A percentile compares a stretch with the other conserved stretches of the same genome.
phyloP scores from a whole-genome alignment of 2,797 vertebrate species.

The Anolis apletophallus region DNA sequence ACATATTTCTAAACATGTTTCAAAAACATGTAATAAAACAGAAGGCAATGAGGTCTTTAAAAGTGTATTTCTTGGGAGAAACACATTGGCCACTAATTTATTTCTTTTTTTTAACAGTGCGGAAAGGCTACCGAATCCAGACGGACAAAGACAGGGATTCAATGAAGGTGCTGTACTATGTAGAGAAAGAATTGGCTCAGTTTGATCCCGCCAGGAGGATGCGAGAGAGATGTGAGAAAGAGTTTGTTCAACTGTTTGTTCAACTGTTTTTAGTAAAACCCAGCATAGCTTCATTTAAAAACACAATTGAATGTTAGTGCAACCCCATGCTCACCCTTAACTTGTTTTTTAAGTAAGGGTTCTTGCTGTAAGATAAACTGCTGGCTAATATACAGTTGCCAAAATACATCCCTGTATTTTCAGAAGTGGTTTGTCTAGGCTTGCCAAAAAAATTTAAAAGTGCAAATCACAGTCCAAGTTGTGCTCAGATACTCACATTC shows the following conservation, averaged over 20 bases:
- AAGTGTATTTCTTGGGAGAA: neutral
- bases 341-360: neutral
- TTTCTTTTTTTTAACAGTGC: conserved; percentile 76
- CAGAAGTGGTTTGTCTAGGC: neutral
- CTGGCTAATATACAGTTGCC: conserved; percentile 24
- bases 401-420: neutral
- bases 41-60: neutral
- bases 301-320: neutral
- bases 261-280: neutral
- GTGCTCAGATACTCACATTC: neutral
- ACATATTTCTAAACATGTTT: neutral
- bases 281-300: neutral
- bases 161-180: conserved; percentile 93
- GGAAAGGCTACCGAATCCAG: conserved; percentile 91
- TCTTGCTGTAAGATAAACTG: neutral
- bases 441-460: neutral
- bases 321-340: neutral
- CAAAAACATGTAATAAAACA: neutral
- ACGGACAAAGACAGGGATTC: conserved; percentile 88
- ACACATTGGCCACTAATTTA: neutral
- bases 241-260: conserved; percentile 11
- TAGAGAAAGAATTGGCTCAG: conserved; percentile 92
- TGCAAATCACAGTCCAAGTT: neutral
- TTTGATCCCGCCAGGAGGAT: conserved; percentile 87
- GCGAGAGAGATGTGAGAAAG: conserved; percentile 89